Evolutionary conservation across 2,888 invertebrate species (phyloP), one percentile per base, ranked within the genome.

Genomic region (Rhimphoctona megacephalus): DNA sequence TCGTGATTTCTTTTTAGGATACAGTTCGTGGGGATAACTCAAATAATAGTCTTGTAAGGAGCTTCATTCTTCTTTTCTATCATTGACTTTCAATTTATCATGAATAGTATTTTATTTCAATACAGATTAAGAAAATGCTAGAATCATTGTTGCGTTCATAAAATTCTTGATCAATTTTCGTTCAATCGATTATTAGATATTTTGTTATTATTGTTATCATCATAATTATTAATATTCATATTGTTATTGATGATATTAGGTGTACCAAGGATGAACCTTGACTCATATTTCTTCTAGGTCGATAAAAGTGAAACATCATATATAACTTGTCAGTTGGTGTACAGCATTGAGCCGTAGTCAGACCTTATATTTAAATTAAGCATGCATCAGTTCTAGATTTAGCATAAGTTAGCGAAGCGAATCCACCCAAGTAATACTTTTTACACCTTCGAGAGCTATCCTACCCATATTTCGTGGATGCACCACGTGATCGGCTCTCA

Each of bases 281-380:
- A 79, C 79, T 57, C 70, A 69, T 14, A 79, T 79, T 57, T 46
- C 43, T 70, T 39, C 52, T 57, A 22, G 39, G 69, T 61, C 70
- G 19, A 57, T n/a, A 46, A n/a, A 46, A 70, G 36, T 33, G 33
- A 57, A 69, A 57, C 43, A 79, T 79, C 19, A 22, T 36, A 54
- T n/a, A 5, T 33, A 69, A 43, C 7, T 52, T 17, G 25, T 33
- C 30, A 46, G 36, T 6, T 30, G n/a, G 9, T 39, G 25, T 22
- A 36, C 7, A 61, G 39, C 25, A 72, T 57, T n/a, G 61, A 57
- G 43, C 14, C 14, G 2, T 19, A 70, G 30, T 36, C 30, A 17
- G 61, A 25, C 25, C n/a, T 43, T 6, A 2, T 25, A 22, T 69
- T 25, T 33, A 72, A 61, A 72, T 81, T 36, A 64, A 80, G 17